A percentile compares a stretch with the other conserved stretches of the same genome.
Evolutionary conservation across 2,113 vertebrate species (phyloP).

Genomic region (Neodontobutis hainanensis): DNA sequence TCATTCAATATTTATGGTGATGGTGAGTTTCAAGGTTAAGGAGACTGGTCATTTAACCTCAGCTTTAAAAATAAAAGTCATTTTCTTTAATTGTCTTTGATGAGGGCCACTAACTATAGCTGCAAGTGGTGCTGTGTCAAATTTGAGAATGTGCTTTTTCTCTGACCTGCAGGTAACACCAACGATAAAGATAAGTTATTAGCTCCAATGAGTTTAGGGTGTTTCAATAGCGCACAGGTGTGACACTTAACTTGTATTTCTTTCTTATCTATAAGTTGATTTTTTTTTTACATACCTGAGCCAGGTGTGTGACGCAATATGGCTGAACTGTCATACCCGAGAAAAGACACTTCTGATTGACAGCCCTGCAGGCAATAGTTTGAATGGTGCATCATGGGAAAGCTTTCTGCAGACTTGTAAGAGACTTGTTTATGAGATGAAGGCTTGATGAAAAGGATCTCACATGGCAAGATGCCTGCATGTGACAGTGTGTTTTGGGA

Average conservation of each 20-base stretch:
- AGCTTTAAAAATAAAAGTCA: slow-evolving; percentile 66
- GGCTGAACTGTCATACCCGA: slow-evolving; percentile 47
- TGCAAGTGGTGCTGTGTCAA: slow-evolving; percentile 56
- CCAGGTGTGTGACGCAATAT: slow-evolving; percentile 63
- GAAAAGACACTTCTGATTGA: slow-evolving; percentile 59
- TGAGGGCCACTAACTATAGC: slow-evolving; percentile 58
- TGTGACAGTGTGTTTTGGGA: slow-evolving; percentile 13
- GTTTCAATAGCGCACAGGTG: slow-evolving; percentile 12
- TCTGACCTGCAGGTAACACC: not conserved
- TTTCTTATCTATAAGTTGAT: slow-evolving; percentile 28
- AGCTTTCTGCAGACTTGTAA: slow-evolving; percentile 50
- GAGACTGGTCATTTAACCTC: slow-evolving; percentile 75
- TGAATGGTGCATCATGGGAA: slow-evolving; percentile 65
- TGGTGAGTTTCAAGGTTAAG: slow-evolving; percentile 75
- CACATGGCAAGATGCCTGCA: slow-evolving; percentile 39
- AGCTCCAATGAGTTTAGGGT: not conserved
- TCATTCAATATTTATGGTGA: slow-evolving; percentile 76
- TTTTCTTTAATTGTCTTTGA: slow-evolving; percentile 70
- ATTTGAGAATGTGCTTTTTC: slow-evolving; percentile 2
- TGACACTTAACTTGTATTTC: slow-evolving; percentile 1
- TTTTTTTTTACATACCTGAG: slow-evolving; percentile 50
- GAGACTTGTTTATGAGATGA: slow-evolving; percentile 52
- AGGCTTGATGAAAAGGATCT: slow-evolving; percentile 38
- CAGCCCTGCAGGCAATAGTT: slow-evolving; percentile 48
- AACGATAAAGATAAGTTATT: slow-evolving; percentile 17